phyloP scores from a whole-genome alignment of 2,888 invertebrate species.

The Spicauda simplicius region DNA sequence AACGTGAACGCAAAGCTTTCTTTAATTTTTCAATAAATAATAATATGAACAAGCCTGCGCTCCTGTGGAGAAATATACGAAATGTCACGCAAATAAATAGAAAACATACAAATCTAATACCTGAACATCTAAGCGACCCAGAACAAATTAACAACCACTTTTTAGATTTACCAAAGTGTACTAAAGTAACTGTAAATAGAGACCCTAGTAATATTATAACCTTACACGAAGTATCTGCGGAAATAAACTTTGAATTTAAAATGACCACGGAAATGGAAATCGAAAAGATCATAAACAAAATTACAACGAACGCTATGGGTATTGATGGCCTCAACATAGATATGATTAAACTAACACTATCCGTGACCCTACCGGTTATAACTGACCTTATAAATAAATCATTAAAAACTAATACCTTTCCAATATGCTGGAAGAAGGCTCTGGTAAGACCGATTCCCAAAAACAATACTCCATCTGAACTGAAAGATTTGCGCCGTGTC shows the following conservation, averaged over 20 bases:
- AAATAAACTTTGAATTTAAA: neutral
- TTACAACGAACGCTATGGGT: constrained; percentile 37
- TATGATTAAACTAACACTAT: constrained; percentile 40
- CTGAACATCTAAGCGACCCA: constrained; percentile 25
- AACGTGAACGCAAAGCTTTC: constrained; percentile 35
- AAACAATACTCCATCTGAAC: constrained; percentile 27
- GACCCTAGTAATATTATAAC: neutral
- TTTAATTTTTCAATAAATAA: constrained; percentile 10
- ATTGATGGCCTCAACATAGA: constrained; percentile 36
- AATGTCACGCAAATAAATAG: neutral
- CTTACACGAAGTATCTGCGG: too few species aligned
- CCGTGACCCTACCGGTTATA: constrained; percentile 34
- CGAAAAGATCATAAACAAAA: constrained; percentile 24
- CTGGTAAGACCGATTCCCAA: constrained; percentile 46
- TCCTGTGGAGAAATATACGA: constrained; percentile 3
- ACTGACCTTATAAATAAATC: constrained; percentile 39
- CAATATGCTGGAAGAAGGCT: constrained; percentile 45
- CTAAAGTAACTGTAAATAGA: too few species aligned
- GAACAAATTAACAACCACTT: constrained; percentile 37
- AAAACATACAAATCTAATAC: neutral
- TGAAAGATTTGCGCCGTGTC: constrained; percentile 46
- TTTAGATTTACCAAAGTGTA: constrained; percentile 5
- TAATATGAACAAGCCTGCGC: neutral
- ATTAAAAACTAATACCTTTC: constrained; percentile 37
- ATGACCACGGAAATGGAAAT: constrained; percentile 19